These are phyloP conservation scores for Drosophila elegans DNA, from an alignment of 1,140 invertebrate genomes.

Conservation along the genomic window DNA sequence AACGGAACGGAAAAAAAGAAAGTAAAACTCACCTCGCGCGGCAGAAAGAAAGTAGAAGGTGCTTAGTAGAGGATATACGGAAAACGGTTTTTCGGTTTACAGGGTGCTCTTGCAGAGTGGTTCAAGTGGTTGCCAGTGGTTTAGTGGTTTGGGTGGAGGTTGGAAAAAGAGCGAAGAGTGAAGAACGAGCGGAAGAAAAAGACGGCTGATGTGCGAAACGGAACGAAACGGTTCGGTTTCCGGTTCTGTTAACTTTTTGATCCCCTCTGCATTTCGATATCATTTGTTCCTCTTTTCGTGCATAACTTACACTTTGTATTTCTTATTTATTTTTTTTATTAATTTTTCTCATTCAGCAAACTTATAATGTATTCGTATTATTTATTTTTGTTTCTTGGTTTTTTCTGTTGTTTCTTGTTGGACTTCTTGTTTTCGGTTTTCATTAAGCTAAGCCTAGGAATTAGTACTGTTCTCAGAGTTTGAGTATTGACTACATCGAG, in stretches of 20 bases:
- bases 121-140: slow-evolving; percentile 27
- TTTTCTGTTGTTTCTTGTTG: slow-evolving; percentile 25
- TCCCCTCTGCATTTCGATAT: slow-evolving; percentile 39
- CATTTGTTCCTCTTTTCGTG: slow-evolving; percentile 7
- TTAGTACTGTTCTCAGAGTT: slow-evolving; percentile 80
- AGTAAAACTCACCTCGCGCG: slow-evolving; percentile 71
- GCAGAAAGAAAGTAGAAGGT: slow-evolving; percentile 54
- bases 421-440: slow-evolving; percentile 24
- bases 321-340: slow-evolving; percentile 15
- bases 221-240: slow-evolving; percentile 7
- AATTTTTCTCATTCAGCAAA: slow-evolving; percentile 17
- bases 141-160: slow-evolving; percentile 17
- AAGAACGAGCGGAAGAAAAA: slow-evolving; percentile 26
- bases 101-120: slow-evolving; percentile 23
- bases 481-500: slow-evolving; percentile 75
- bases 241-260: not conserved
- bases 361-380: slow-evolving; percentile 23
- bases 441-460: slow-evolving; percentile 61
- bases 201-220: slow-evolving; percentile 3
- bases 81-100: slow-evolving; percentile 12
- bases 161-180: slow-evolving; percentile 26
- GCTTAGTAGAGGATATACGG: slow-evolving; percentile 37
- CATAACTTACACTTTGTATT: slow-evolving; percentile 12
- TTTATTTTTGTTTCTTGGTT: slow-evolving; percentile 38
- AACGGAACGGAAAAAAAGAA: slow-evolving; percentile 41